A percentile compares a stretch with the other conserved stretches of the same genome.
Evolutionary conservation across 1,140 invertebrate species (phyloP).

Genomic region (Globodera rostochiensis): DNA sequence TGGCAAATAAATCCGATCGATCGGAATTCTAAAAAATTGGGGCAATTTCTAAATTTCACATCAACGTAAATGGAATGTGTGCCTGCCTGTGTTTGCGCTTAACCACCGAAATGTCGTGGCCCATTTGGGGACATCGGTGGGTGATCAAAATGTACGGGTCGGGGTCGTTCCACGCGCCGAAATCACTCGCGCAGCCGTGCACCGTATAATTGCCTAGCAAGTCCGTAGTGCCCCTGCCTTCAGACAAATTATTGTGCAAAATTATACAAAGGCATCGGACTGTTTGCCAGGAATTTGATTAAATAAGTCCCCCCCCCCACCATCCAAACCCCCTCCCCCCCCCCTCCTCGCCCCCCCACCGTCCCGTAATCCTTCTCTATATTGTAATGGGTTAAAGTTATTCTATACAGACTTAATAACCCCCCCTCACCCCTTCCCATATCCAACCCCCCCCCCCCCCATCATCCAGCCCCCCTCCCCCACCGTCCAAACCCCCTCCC

Average conservation of each 20-base stretch:
- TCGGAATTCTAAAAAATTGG: conserved; percentile 20
- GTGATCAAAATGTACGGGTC: conserved; percentile 27
- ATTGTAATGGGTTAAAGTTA: too few species aligned
- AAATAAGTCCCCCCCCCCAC: too few species aligned
- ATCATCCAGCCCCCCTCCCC: too few species aligned
- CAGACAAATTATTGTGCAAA: not conserved
- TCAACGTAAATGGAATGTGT: not conserved
- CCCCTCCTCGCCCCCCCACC: too few species aligned
- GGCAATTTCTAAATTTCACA: not conserved
- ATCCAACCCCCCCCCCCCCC: too few species aligned
- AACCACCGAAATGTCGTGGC: conserved; percentile 30
- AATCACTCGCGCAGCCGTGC: conserved; percentile 22
- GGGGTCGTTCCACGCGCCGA: conserved; percentile 22
- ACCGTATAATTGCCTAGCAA: conserved; percentile 27
- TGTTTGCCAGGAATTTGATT: not conserved
- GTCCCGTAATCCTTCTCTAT: too few species aligned
- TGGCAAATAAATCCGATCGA: conserved; percentile 3
- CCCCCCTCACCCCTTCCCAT: too few species aligned
- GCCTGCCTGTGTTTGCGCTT: conserved; percentile 20
- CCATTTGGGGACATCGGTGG: conserved; percentile 17
- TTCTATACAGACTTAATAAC: too few species aligned
- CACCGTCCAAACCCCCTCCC: too few species aligned
- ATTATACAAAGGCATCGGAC: not conserved
- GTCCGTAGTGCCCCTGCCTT: conserved; percentile 19
- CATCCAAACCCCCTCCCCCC: too few species aligned